These are phyloP conservation scores for Delichon dasypus DNA, from an alignment of 2,797 vertebrate species.

Conservation along the genomic window DNA sequence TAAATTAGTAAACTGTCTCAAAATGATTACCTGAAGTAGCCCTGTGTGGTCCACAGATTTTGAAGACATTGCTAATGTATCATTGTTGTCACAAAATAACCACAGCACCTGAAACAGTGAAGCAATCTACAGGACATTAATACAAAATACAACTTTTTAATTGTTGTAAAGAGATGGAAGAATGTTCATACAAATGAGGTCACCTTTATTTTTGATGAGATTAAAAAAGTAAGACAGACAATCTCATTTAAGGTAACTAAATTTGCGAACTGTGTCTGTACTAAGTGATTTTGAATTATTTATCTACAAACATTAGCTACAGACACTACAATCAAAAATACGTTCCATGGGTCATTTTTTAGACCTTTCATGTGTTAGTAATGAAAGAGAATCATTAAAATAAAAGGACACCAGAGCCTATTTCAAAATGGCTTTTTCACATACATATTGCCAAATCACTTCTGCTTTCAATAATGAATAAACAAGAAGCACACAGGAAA, in stretches of 20 bases:
- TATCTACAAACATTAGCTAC: not conserved
- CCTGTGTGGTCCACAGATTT: not conserved
- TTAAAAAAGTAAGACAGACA: not conserved
- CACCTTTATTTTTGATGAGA: not conserved
- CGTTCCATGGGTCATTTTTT: not conserved
- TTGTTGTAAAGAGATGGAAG: not conserved
- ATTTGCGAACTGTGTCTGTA: not conserved
- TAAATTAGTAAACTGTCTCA: constrained; percentile 22
- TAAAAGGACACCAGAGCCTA: not conserved
- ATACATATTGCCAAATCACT: not conserved
- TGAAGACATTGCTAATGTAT: not conserved
- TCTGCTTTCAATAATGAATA: not conserved
- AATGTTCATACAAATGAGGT: not conserved
- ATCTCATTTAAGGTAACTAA: not conserved
- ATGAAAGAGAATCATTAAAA: not conserved
- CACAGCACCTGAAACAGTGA: not conserved
- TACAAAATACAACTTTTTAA: not conserved
- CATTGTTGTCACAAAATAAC: not conserved
- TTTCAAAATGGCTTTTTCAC: not conserved
- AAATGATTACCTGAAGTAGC: not conserved
- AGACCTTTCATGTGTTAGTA: not conserved
- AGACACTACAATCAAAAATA: not conserved
- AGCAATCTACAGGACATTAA: not conserved
- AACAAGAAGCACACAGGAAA: not conserved
- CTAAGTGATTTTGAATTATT: not conserved